A percentile compares a stretch with the other conserved stretches of the same genome.
These are phyloP conservation scores for Hartigia nigra DNA, from an alignment of 2,888 invertebrate genomes.

Conservation along the genomic window DNA sequence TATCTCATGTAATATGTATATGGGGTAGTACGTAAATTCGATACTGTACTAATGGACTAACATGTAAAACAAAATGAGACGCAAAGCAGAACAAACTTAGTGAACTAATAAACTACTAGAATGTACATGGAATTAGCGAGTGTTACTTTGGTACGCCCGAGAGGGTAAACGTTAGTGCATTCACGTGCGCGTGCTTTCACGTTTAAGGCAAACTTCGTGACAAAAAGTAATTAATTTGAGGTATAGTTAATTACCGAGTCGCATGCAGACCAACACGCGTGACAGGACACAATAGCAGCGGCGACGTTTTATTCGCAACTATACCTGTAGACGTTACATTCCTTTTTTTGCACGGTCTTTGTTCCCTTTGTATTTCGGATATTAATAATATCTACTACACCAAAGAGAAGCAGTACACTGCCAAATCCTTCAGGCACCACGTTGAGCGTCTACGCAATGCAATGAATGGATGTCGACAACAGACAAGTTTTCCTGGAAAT, in stretches of 20 bases:
- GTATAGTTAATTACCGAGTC: not conserved
- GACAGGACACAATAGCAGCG: not conserved
- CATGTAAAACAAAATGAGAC: not conserved
- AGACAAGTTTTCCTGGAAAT: not conserved
- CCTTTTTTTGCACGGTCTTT: not conserved
- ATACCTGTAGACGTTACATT: not conserved
- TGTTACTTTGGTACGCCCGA: not conserved
- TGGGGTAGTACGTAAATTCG: not conserved
- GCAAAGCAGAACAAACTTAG: not conserved
- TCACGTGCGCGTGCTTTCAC: not conserved
- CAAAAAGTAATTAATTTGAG: not conserved
- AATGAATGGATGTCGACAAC: not conserved
- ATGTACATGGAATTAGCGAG: slow-evolving; percentile 22
- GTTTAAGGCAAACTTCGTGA: not conserved
- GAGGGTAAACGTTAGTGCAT: not conserved
- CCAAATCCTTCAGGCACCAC: not conserved
- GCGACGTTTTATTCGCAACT: not conserved
- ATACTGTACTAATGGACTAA: not conserved
- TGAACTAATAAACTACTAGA: slow-evolving; percentile 21
- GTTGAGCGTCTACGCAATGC: not conserved
- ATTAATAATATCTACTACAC: not conserved
- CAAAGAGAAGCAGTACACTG: not conserved
- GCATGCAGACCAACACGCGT: not conserved
- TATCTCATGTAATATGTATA: not conserved
- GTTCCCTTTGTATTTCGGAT: not conserved